Base-by-base conservation (phyloP, 1,140 invertebrate genomes). In the Gryon sp. region DNA sequence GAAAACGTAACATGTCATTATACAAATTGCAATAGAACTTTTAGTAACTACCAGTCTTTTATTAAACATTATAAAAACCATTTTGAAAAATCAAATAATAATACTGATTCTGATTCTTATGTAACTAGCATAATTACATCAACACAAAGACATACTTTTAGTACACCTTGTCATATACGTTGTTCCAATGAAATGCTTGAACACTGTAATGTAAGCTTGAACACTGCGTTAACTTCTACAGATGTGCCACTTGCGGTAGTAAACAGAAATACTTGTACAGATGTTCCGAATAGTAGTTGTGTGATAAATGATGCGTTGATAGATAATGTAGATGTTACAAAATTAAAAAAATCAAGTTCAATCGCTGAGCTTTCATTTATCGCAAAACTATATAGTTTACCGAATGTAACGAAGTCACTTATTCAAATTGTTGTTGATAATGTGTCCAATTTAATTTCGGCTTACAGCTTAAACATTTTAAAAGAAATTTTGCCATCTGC, bases 21-120 rank as follows among this genome's bases (percentile, higher is more conserved):
- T 0, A 4, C 30, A 41, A 11, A 24, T 26, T 60, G 55, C 26
- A 22, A 46, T 60, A 60, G 18, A 46, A 46, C 11, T 16, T 60
- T 46, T 36, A 26, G 6, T n/a, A 12, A 9, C 20, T 4, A 4
- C 9, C 2, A 18, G 5, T 6, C 8, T 41, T 41, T 41, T 20
- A n/a, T 41, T 9, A 41, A 41, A 41, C 38, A 41, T 41, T 41
- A 15, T 38, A 38, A 38, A 41, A 41, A 32, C 4, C 2, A 2
- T 32, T 9, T 7, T 32, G 28, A n/a, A 32, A 32, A 9, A 32
- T 7, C 28, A 6, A 7, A 9, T 9, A 9, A 7, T 9, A 4
- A 7, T 24, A 24, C 22, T 24, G 7, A 7, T 4, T 24, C 7
- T n/a, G n/a, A 7, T 24, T 7, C 22, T 24, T 4, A 24, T 7